Percentiles rank a stretch among this genome's conserved stretches.
Conservation (phyloP, 2,113 vertebrate species). For the Triplophysa tibetana region DNA sequence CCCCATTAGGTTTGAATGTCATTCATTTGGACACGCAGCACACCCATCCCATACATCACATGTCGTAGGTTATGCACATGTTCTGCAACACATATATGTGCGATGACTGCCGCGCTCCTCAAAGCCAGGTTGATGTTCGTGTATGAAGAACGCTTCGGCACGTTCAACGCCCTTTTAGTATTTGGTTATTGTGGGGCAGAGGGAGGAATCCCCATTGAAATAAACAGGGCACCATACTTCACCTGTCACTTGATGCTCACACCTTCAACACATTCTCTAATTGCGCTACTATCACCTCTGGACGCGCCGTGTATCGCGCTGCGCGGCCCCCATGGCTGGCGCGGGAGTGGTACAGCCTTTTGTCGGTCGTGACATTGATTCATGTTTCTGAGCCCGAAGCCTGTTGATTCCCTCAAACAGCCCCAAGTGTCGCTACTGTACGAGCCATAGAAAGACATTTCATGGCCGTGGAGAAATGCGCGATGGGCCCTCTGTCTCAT, state of each 20-base stretch:
- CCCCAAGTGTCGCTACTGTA: background rate
- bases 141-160: conserved; percentile 4
- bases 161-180: conserved; percentile 24
- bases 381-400: conserved; percentile 47
- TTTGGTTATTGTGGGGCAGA: conserved; percentile 13
- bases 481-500: background rate
- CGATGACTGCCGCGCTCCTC: conserved; percentile 45
- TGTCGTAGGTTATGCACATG: background rate
- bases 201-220: conserved; percentile 8
- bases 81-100: conserved; percentile 13
- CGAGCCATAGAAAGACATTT: background rate
- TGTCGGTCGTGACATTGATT: conserved; percentile 58
- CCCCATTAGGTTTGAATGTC: conserved; percentile 5
- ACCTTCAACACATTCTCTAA: conserved; percentile 34
- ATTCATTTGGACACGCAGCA: conserved; percentile 18
- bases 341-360: conserved; percentile 57
- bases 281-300: conserved; percentile 36
- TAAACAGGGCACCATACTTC: conserved; percentile 1
- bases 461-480: background rate
- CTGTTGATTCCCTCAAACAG: conserved; percentile 53
- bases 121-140: conserved; percentile 23
- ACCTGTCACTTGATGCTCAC: conserved; percentile 48
- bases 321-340: conserved; percentile 28
- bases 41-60: conserved; percentile 33
- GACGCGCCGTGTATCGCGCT: conserved; percentile 33